phyloP scores from a whole-genome alignment of 2,113 vertebrate genomes.

The Xiphophorus hellerii region DNA sequence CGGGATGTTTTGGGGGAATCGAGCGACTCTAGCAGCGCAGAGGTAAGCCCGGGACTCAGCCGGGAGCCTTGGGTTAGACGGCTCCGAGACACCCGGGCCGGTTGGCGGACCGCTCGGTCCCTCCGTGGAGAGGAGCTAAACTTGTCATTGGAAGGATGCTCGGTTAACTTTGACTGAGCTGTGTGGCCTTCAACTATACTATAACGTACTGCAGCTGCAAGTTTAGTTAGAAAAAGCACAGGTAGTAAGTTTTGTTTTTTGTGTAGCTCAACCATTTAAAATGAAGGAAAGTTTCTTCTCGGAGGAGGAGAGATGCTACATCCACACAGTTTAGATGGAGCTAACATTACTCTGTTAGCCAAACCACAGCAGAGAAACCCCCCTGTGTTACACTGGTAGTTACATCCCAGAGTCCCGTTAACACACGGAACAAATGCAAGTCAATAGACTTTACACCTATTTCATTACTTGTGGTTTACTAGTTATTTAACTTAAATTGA shows the following conservation, averaged over 20 bases:
- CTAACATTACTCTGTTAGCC: constrained; percentile 53
- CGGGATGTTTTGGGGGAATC: constrained; percentile 94
- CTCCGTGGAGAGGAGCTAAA: constrained; percentile 48
- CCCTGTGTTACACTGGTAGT: background rate
- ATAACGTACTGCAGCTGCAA: background rate
- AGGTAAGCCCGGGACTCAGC: constrained; percentile 81
- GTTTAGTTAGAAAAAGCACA: constrained; percentile 6
- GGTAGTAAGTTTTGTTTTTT: no score
- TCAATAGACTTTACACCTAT: background rate
- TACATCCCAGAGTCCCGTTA: background rate
- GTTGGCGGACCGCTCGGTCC: constrained; percentile 1
- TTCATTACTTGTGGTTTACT: constrained; percentile 14
- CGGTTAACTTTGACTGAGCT: constrained; percentile 62
- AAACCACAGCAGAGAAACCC: constrained; percentile 7
- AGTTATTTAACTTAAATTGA: constrained; percentile 48
- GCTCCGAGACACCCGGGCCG: constrained; percentile 9
- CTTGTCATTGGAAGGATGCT: constrained; percentile 75
- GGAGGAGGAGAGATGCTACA: constrained; percentile 49
- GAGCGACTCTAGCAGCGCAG: constrained; percentile 91
- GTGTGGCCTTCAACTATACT: constrained; percentile 51
- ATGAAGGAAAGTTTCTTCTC: constrained; percentile 61
- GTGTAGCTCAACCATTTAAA: background rate
- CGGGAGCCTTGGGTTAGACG: constrained; percentile 10
- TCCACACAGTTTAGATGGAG: constrained; percentile 51
- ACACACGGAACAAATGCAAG: background rate